Evolutionary conservation across 2,113 vertebrate genomes (phyloP), one percentile per base, ranked within the genome.

Genomic region (Porphyrio hochstetteri): DNA sequence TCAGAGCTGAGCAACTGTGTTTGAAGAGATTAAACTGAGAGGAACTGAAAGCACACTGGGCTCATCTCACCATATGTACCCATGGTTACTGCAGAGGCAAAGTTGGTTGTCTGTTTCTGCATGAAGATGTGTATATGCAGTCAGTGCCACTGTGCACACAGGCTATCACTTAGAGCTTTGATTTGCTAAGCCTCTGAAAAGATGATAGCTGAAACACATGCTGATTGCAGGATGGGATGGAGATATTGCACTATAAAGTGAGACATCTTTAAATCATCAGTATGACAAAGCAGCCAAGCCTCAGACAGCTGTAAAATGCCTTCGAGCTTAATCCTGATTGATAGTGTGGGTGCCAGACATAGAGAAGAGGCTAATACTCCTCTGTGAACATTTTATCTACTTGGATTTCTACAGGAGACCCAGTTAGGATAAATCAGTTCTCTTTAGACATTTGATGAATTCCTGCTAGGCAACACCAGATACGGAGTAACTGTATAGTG

Each of bases 381-480:
- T 72, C 78, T 56, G 50, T 50, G 83, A 93, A 89, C 55, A 46
- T 74, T 91, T 82, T 33, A 88, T 38, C 82, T 85, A 70, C 63
- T 76, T 76, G 74, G 59, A 87, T 94, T 93, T 94, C 85, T 88
- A 48, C 36, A 59, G 4, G 23, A 95, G n/a, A 82, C 46, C n/a
- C 55, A 74, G 77, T 82, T 71, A 70, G 50, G 71, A 86, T 85
- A 92, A 82, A 89, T 82, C 72, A 64, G 48, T 27, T 95, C 67
- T 40, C 61, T 85, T 91, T n/a, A 92, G 65, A 79, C 38, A 87
- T 87, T 23, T 72, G 44, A 89, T 76, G 48, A 95, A 92, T 87
- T 82, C 86, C 86, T 91, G 76, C 69, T 82, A 92, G 42, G 89
- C 86, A 84, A 92, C 61, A 82, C 57, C 89, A 95, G 74, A 91